Conservation (phyloP, 1,140 invertebrate genomes). For the Tenebrio molitor region DNA sequence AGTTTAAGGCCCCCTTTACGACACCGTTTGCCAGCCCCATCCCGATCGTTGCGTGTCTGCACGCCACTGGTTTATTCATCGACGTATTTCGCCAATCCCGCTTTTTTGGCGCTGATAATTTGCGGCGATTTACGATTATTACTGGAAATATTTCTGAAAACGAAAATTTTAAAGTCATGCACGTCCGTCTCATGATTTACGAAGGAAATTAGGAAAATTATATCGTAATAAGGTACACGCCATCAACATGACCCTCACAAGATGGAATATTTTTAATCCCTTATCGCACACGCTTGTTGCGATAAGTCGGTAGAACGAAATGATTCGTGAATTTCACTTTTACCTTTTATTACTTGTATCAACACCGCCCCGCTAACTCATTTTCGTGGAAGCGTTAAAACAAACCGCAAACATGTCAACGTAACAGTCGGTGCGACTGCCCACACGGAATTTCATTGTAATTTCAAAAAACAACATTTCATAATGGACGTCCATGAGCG, state of each 20-base stretch:
- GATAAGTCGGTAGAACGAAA: conserved; percentile 22
- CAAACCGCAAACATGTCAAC: not conserved
- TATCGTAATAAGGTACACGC: not conserved
- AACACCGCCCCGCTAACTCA: not conserved
- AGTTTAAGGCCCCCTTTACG: conserved; percentile 9
- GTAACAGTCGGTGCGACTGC: not conserved
- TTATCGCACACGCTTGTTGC: not conserved
- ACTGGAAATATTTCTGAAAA: conserved; percentile 16
- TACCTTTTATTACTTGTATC: not conserved
- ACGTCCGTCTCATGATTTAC: conserved; percentile 15
- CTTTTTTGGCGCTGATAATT: not conserved
- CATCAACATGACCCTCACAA: not conserved
- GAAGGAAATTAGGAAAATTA: conserved; percentile 32
- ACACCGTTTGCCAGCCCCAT: not conserved
- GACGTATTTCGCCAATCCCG: conserved; percentile 9
- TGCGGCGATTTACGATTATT: conserved; percentile 1
- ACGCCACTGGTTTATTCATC: conserved; percentile 6
- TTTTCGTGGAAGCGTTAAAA: conserved; percentile 12
- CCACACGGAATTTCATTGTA: not conserved
- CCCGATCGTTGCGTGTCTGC: conserved; percentile 20
- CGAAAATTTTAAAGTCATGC: conserved; percentile 10
- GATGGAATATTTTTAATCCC: conserved; percentile 1
- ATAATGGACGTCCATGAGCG: not conserved
- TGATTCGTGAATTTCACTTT: conserved; percentile 8
- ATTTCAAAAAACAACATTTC: not conserved